Evolutionary conservation across 2,113 vertebrate genomes (phyloP), one percentile per base, ranked within the genome.

Genomic region (Raphicerus campestris): DNA sequence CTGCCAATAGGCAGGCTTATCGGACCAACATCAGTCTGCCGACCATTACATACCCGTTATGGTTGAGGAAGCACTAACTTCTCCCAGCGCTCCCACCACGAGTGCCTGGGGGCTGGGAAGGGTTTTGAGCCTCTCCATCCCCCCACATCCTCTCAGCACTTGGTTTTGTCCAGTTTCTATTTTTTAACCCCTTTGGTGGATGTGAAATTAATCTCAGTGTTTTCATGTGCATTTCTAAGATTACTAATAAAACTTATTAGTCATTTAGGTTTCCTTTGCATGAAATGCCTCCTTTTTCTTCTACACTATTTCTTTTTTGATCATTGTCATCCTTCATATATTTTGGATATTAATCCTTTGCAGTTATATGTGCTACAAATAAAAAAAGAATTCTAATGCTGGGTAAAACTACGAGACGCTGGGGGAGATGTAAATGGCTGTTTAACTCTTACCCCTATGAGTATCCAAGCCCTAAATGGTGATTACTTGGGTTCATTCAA

Each of bases 21-120:
- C 0, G 0, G 39, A 24, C 70, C 6, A 26, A 24, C 39, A 2
- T 75, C 22, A 75, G 13, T 3, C 11, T 42, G 39, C 70, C 1
- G 0, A 4, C 35, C 70, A 42, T 73, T 73, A 75, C 22, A 26
- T 75, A 26, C 70, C 11, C 11, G 1, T 75, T 75, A 45, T 24
- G 39, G 39, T 7, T 75, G 35, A 26, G 22, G 70, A 42, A 75
- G 39, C 39, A 45, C 39, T 42, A 45, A 26, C 20, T 75, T 75
- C 11, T 45, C 70, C 6, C 70, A 14, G 39, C 0, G 3, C 70
- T 75, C 39, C 20, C 39, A 75, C 39, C 22, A 3, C 11, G 20
- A 24, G 35, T 7, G 11, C 39, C 24, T 2, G 3, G 70, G 22
- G 35, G 22, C 70, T 75, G 39, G 70, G 39, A 45, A 75, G 70